Percentiles rank a stretch among this genome's conserved stretches.
phyloP scores from a whole-genome alignment of 2,113 vertebrate genomes.

The Tragelaphus strepsiceros region DNA sequence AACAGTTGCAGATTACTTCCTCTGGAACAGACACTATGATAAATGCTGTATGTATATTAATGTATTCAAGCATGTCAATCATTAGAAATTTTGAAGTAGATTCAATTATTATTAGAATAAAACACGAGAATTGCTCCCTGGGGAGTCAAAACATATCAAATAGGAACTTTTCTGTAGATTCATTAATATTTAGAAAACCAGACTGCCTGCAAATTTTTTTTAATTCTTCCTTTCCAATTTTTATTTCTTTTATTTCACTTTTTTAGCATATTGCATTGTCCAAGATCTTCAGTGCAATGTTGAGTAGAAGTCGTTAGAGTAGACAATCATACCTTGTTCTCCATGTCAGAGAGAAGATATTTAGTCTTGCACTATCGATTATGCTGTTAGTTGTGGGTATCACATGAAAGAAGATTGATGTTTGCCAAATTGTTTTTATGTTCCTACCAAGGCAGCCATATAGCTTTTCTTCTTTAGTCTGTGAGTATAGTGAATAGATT shows the following conservation, averaged over 20 bases:
- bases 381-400: background rate
- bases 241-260: background rate
- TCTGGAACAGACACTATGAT: background rate
- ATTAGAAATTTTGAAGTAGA: background rate
- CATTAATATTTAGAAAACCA: background rate
- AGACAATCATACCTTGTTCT: background rate
- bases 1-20: background rate
- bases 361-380: background rate
- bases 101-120: background rate
- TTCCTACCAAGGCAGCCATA: background rate
- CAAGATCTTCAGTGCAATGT: background rate
- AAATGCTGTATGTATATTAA: background rate
- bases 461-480: background rate
- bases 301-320: background rate
- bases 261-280: background rate
- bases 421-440: background rate
- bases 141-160: background rate
- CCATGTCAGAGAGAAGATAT: background rate
- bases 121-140: background rate
- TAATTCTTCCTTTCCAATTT: background rate
- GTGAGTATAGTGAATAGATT: background rate
- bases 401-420: background rate
- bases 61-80: background rate
- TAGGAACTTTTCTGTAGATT: background rate
- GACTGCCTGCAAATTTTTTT: background rate